These are phyloP conservation scores for Tyria jacobaeae DNA, from an alignment of 2,888 invertebrate species.

Conservation along the genomic window DNA sequence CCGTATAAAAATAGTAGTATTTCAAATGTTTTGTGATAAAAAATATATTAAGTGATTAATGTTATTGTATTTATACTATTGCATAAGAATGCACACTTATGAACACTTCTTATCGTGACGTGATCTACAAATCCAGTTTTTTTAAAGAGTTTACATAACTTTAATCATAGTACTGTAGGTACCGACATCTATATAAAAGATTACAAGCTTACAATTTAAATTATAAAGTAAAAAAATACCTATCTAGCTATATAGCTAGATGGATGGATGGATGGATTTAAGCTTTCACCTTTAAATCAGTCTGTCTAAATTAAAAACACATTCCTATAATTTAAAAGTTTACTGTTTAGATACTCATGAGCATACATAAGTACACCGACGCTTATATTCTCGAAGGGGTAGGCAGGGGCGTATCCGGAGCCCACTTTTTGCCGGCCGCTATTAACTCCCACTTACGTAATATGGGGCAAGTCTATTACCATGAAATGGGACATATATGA, in stretches of 20 bases:
- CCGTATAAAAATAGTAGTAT: too few species aligned
- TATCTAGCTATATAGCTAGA: neutral
- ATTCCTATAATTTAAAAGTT: neutral
- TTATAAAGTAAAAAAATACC: neutral
- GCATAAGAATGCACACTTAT: neutral
- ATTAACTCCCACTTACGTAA: too few species aligned
- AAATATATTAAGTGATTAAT: too few species aligned
- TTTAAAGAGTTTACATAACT: slow-evolving; percentile 5
- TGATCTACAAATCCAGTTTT: neutral
- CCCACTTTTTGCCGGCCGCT: too few species aligned
- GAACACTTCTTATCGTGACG: neutral
- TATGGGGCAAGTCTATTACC: too few species aligned
- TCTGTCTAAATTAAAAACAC: neutral
- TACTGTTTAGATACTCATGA: neutral
- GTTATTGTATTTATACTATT: neutral
- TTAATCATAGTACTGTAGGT: slow-evolving; percentile 3
- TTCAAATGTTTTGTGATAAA: too few species aligned
- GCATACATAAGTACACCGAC: too few species aligned
- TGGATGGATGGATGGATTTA: slow-evolving; percentile 4
- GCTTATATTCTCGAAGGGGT: too few species aligned
- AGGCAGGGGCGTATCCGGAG: too few species aligned
- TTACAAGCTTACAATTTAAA: neutral
- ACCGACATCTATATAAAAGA: neutral
- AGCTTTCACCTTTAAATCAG: slow-evolving; percentile 2
- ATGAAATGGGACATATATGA: too few species aligned